Evolutionary conservation across 1,140 invertebrate genomes (phyloP), one percentile per base, ranked within the genome.

Genomic region (Drosophila bocqueti): DNA sequence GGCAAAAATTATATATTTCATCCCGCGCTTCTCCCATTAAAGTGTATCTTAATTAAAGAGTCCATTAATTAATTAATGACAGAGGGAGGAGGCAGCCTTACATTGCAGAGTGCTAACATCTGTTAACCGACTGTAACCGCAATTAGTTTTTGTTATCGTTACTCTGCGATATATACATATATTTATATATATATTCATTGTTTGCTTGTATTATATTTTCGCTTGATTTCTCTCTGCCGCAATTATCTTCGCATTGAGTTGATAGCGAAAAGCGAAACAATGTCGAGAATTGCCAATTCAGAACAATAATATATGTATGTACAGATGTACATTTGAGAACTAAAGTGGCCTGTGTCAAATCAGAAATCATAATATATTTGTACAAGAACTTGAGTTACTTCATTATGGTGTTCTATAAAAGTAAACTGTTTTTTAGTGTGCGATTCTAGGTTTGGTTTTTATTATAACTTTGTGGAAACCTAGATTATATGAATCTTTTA

Each of bases 221-320:
- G 65, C 43, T 72, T 34, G 52, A 50, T 69, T 71, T 69, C 52
- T 29, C 36, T 43, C 40, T 71, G 69, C 15, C 65, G 65, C 45
- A 72, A 69, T 69, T 71, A 72, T 72, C 66, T 50, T 71, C 34
- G 65, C 65, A 29, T 34, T 40, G 63, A 67, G 21, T 71, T 71
- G 67, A 71, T 71, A 71, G 67, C 40, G 24, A 42, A 16, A 26
- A 64, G 46, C 52, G 61, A 54, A 69, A 69, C 38, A 66, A 65
- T 66, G 62, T 54, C 43, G 34, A 45, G 47, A 52, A 66, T 66
- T 38, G 61, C 10, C 66, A 69, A 69, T 69, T 69, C 66, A 66
- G 29, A 40, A 7, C 46, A 31, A 36, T 36, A 69, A 38, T 36
- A 69, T 31, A 68, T 31, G n/a, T 10, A 29, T 29, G 46, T 49